phyloP scores from a whole-genome alignment of 2,888 invertebrate genomes.

The Druceiella hillmani region DNA sequence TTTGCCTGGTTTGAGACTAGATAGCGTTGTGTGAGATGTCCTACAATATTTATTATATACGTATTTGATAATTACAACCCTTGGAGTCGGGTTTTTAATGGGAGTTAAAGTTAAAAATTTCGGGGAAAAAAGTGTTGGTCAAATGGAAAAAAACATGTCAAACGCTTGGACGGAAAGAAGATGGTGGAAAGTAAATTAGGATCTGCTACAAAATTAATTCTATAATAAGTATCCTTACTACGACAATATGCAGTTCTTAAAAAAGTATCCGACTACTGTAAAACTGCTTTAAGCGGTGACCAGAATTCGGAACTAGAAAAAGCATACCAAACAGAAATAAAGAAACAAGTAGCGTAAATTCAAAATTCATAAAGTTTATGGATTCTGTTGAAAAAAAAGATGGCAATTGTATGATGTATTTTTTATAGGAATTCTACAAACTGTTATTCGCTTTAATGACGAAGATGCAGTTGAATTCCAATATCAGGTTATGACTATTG shows the following conservation, averaged over 20 bases:
- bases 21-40: too few species aligned
- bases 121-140: constrained; percentile 17
- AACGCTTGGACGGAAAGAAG: constrained; percentile 20
- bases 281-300: too few species aligned
- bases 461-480: constrained; percentile 26
- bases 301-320: neutral
- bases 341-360: constrained; percentile 21
- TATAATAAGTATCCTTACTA: constrained; percentile 21
- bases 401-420: constrained; percentile 23
- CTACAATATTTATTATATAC: too few species aligned
- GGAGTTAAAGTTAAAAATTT: constrained; percentile 12
- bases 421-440: too few species aligned
- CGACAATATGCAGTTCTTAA: constrained; percentile 8
- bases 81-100: too few species aligned
- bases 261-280: too few species aligned
- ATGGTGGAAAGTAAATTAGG: constrained; percentile 21
- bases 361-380: constrained; percentile 24
- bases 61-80: too few species aligned
- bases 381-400: constrained; percentile 24
- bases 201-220: constrained; percentile 20
- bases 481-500: constrained; percentile 22
- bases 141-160: constrained; percentile 22
- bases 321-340: constrained; percentile 12
- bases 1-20: too few species aligned
- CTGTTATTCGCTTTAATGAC: constrained; percentile 23